Base-by-base conservation (phyloP, 2,113 vertebrate species). In the Psittacula cyanocephala region DNA sequence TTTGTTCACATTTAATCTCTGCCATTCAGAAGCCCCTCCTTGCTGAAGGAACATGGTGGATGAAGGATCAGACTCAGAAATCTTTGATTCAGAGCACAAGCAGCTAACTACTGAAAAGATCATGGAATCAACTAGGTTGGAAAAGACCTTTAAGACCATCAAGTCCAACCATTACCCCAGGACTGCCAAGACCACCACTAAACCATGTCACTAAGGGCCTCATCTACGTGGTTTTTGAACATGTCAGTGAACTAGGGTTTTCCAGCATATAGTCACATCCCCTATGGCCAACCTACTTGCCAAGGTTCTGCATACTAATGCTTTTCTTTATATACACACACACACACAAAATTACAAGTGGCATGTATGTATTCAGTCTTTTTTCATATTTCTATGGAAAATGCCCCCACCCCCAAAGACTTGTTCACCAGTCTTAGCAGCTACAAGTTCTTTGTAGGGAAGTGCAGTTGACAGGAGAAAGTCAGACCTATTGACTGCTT, bases 1-100 rank as follows among this genome's bases (percentile, higher is more conserved):
- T 13, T 59, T 5, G 2, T 39, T 83, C n/a, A 2, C 0, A 0
- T 64, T 75, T 83, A 55, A 46, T 31, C 28, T 16, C 35, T 79
- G 63, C 20, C 6, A 2, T 49, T 83, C n/a, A 24, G 27, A 82
- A 83, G 41, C 28, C 35, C 0, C 1, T 49, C 39, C 33, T 49
- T 90, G 39, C 27, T 44, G 72, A 76, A 50, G 57, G 67, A 83
- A 17, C 10, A 12, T 16, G 27, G 49, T 17, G 31, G n/a, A 60
- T 27, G 60, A 79, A 70, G 68, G 24, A 41, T 11, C 20, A 62
- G 39, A 49, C 10, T 53, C 17, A 53, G 23, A 65, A 70, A 49
- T 44, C 78, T 43, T 72, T 69, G 12, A 35, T 70, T 75, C 13
- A 71, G 57, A 60, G 24, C 74, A 65, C 24, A 28, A 70, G 20